phyloP scores from a whole-genome alignment of 2,888 invertebrate species.

The Nephrotoma appendiculata region DNA sequence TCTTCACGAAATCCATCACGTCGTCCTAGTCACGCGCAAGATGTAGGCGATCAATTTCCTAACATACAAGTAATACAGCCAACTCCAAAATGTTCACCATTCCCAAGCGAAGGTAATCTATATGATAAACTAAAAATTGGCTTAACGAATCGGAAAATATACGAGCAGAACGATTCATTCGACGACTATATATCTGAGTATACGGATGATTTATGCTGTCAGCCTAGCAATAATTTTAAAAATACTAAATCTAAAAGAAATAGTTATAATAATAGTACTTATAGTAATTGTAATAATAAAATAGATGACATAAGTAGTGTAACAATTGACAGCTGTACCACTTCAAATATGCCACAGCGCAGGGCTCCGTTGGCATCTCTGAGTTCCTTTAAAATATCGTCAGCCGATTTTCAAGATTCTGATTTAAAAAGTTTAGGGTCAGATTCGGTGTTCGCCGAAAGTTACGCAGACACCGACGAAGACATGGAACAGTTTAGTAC shows the following conservation, averaged over 20 bases:
- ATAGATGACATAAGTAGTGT: slow-evolving; percentile 20
- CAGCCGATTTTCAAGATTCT: slow-evolving; percentile 49
- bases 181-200: slow-evolving; percentile 4
- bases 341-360: slow-evolving; percentile 27
- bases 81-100: slow-evolving; percentile 72
- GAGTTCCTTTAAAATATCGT: slow-evolving; percentile 61
- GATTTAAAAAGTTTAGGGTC: slow-evolving; percentile 57
- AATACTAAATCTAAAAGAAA: slow-evolving; percentile 10
- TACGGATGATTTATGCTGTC: neutral
- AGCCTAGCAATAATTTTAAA: slow-evolving; percentile 11
- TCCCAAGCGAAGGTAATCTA: slow-evolving; percentile 49
- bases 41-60: slow-evolving; percentile 41
- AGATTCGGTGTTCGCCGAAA: slow-evolving; percentile 68
- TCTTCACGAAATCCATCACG: slow-evolving; percentile 23
- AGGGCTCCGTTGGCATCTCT: slow-evolving; percentile 67
- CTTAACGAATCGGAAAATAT: slow-evolving; percentile 4
- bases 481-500: slow-evolving; percentile 74
- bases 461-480: slow-evolving; percentile 60
- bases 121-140: slow-evolving; percentile 24
- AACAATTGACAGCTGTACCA: slow-evolving; percentile 17
- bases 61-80: slow-evolving; percentile 60
- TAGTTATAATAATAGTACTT: slow-evolving; percentile 6
- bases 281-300: slow-evolving; percentile 22
- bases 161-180: neutral
- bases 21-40: slow-evolving; percentile 15